Percentiles rank a stretch among this genome's conserved stretches.
phyloP scores from a whole-genome alignment of 1,140 invertebrate species.

The Copidosoma floridanum region DNA sequence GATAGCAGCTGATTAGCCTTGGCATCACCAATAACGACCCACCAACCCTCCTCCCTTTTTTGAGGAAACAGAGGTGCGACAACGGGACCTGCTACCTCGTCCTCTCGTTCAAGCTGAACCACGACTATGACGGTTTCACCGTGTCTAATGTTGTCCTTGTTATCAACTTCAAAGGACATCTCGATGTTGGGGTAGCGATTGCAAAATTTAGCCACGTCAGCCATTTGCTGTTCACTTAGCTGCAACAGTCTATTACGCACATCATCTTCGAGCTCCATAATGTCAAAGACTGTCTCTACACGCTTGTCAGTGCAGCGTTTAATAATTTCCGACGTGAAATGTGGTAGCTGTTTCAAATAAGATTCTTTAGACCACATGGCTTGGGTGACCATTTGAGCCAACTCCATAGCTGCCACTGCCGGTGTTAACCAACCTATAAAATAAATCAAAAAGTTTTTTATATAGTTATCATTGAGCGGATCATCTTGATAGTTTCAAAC shows the following conservation, averaged over 20 bases:
- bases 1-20: slow-evolving; percentile 91
- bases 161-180: slow-evolving; percentile 86
- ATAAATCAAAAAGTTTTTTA: too few species aligned
- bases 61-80: slow-evolving; percentile 97
- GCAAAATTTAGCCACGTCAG: slow-evolving; percentile 96
- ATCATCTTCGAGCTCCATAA: slow-evolving; percentile 97
- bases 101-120: slow-evolving; percentile 94
- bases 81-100: slow-evolving; percentile 94
- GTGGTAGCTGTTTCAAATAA: slow-evolving; percentile 94
- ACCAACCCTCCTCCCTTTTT: slow-evolving; percentile 99
- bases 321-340: slow-evolving; percentile 88
- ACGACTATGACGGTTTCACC: slow-evolving; percentile 82
- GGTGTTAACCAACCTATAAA: slow-evolving; percentile 87
- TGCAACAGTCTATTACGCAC: slow-evolving; percentile 84
- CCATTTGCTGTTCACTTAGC: slow-evolving; percentile 84
- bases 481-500: too few species aligned
- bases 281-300: slow-evolving; percentile 96
- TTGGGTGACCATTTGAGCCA: slow-evolving; percentile 99
- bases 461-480: too few species aligned
- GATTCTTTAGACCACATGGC: slow-evolving; percentile 99
- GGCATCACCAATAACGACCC: slow-evolving; percentile 98
- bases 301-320: slow-evolving; percentile 87
- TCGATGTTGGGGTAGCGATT: slow-evolving; percentile 99
- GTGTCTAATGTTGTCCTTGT: slow-evolving; percentile 77
- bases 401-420: slow-evolving; percentile 97